Evolutionary conservation across 2,888 invertebrate species (phyloP).

Genomic region (Drosophila antonietae): DNA sequence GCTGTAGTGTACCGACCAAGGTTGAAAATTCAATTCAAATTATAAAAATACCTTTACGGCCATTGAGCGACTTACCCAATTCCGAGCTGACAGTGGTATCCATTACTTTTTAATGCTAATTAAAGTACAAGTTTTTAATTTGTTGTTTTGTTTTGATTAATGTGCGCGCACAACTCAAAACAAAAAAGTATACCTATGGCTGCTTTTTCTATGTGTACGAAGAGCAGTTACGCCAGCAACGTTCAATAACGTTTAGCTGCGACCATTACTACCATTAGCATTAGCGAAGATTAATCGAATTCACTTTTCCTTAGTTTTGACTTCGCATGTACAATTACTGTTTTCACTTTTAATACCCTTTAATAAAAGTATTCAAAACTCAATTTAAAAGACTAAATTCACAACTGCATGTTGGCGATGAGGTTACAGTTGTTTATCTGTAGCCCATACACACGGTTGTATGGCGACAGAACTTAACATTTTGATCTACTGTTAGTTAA

Average conservation of each 20-base stretch:
- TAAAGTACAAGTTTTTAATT: neutral
- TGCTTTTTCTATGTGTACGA: constrained; percentile 35
- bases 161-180: constrained; percentile 60
- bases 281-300: constrained; percentile 5
- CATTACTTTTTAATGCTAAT: constrained; percentile 18
- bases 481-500: constrained; percentile 24
- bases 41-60: constrained; percentile 28
- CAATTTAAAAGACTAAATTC: constrained; percentile 67
- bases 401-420: constrained; percentile 64
- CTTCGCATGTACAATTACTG: constrained; percentile 1
- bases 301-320: constrained; percentile 10
- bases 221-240: constrained; percentile 39
- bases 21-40: constrained; percentile 79
- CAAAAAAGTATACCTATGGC: constrained; percentile 44
- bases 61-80: constrained; percentile 37
- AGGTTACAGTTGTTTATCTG: constrained; percentile 59
- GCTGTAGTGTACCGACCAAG: constrained; percentile 43
- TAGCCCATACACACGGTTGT: constrained; percentile 46
- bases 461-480: constrained; percentile 24
- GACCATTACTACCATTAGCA: constrained; percentile 6
- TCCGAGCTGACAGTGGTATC: constrained; percentile 31
- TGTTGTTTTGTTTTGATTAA: constrained; percentile 34
- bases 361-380: constrained; percentile 59
- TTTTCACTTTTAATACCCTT: constrained; percentile 23
- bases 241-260: constrained; percentile 15